Evolutionary conservation across 2,113 vertebrate genomes (phyloP).

Genomic region (Dromas ardeola): DNA sequence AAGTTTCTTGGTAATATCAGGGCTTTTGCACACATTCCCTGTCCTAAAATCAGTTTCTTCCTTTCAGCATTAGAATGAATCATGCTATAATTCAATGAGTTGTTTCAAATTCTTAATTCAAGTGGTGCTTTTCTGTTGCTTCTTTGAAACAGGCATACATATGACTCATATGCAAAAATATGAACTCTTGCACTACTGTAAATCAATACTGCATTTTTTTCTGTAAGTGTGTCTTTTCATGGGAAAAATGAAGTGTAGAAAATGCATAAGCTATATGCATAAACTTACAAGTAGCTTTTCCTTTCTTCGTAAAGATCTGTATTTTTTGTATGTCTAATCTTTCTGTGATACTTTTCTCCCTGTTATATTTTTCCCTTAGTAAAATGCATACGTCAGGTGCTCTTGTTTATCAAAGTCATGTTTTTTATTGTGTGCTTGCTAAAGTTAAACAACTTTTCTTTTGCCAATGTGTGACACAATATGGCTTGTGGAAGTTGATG

Average conservation of each 20-base stretch:
- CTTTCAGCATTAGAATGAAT: conserved; percentile 30
- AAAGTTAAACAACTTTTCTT: conserved; percentile 7
- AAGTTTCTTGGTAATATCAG: neutral
- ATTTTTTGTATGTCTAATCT: neutral
- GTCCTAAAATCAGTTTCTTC: conserved; percentile 25
- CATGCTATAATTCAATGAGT: neutral
- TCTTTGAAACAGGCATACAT: conserved; percentile 2
- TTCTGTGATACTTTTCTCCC: conserved; percentile 26
- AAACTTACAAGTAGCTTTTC: neutral
- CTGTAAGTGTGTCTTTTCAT: neutral
- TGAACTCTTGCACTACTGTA: neutral
- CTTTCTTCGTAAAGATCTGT: neutral
- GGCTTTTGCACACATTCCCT: neutral
- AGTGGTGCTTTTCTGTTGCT: neutral
- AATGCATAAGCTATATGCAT: neutral
- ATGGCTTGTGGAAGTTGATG: conserved; percentile 49
- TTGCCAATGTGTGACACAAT: conserved; percentile 21
- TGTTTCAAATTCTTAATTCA: conserved; percentile 18
- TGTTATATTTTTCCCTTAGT: conserved; percentile 34
- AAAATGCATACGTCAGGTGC: conserved; percentile 43
- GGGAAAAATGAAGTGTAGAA: neutral
- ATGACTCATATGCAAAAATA: neutral
- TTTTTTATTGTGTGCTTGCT: conserved; percentile 19
- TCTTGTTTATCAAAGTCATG: conserved; percentile 37
- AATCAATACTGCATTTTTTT: neutral